Conservation (phyloP, 2,797 vertebrate genomes). For the Poecile montanus region DNA sequence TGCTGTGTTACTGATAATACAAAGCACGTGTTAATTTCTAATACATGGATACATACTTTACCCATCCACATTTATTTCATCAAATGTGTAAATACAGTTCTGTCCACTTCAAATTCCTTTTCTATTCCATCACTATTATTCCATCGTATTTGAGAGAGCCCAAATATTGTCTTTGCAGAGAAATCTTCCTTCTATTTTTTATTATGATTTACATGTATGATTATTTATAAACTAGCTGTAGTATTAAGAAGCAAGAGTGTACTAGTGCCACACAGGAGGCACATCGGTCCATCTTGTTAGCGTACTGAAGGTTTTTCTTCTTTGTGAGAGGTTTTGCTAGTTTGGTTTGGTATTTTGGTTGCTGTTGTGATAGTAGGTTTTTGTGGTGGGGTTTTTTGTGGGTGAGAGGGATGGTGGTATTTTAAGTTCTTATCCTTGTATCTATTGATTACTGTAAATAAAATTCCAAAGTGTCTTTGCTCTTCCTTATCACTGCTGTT, state of each 20-base stretch:
- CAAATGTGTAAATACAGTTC: not conserved
- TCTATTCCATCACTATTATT: not conserved
- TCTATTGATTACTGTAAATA: not conserved
- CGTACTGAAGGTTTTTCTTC: not conserved
- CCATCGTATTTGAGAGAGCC: not conserved
- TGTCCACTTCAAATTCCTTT: not conserved
- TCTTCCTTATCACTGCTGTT: not conserved
- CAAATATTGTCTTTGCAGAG: not conserved
- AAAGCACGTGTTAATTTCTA: not conserved
- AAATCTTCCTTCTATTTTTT: not conserved
- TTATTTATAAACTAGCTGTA: not conserved
- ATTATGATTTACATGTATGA: not conserved
- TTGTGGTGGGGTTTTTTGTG: rapidly evolving
- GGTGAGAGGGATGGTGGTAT: not conserved
- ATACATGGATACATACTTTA: not conserved
- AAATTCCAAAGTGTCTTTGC: not conserved
- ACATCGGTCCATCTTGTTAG: not conserved
- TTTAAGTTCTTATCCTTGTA: not conserved
- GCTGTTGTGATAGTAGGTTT: not conserved
- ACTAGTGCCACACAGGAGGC: not conserved
- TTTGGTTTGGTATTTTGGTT: not conserved
- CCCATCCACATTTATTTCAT: not conserved
- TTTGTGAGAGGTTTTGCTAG: not conserved
- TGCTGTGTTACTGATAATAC: not conserved
- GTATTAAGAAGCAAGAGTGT: not conserved